phyloP scores from a whole-genome alignment of 2,113 vertebrate genomes.

The Melierax canorus region DNA sequence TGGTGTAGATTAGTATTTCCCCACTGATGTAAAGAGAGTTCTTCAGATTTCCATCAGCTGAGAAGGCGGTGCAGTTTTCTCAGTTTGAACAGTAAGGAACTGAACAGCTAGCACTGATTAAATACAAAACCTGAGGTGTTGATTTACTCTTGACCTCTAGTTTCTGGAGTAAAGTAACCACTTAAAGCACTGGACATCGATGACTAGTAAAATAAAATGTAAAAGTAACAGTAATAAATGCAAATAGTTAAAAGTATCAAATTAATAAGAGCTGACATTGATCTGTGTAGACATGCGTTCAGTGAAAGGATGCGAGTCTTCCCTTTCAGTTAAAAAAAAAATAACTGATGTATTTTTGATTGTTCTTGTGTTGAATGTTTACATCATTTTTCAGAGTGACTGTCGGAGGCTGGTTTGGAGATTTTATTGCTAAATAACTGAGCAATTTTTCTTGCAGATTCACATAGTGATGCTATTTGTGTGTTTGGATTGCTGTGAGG shows the following conservation, averaged over 20 bases:
- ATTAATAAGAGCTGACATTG: not conserved
- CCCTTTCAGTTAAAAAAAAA: not conserved
- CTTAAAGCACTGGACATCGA: not conserved
- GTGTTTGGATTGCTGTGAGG: not conserved
- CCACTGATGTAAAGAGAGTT: not conserved
- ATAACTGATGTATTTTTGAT: not conserved
- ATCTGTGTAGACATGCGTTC: not conserved
- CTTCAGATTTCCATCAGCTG: not conserved
- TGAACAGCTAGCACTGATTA: not conserved
- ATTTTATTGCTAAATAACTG: not conserved
- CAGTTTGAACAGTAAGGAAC: not conserved
- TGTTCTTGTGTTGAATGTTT: not conserved
- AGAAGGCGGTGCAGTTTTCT: not conserved
- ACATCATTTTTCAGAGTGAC: not conserved
- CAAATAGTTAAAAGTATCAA: not conserved
- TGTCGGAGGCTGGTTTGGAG: not conserved
- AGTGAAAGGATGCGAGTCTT: not conserved
- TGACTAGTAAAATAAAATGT: not conserved
- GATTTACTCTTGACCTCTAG: not conserved
- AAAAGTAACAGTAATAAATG: not conserved
- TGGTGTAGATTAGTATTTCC: not conserved
- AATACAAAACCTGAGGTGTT: not conserved
- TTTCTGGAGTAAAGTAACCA: not conserved
- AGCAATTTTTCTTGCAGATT: slow-evolving; percentile 11
- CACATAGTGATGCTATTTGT: not conserved